Evolutionary conservation across 2,888 invertebrate genomes (phyloP), one percentile per base, ranked within the genome.

Genomic region (Hirtodrosophila confusa): DNA sequence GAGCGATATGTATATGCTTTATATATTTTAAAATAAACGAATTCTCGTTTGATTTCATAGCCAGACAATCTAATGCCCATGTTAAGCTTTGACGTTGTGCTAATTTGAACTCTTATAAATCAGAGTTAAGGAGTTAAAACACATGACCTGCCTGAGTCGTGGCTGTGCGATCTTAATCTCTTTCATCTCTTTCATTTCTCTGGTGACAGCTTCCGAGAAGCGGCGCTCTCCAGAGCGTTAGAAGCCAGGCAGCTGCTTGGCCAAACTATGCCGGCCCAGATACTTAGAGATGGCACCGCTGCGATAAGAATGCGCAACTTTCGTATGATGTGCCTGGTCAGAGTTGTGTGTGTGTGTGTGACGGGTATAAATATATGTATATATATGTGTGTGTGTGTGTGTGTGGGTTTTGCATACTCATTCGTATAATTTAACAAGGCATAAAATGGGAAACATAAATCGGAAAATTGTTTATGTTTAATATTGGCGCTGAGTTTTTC

Each of bases 131-230:
- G 54, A 69, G 43, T 55, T 53, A 41, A 39, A 23, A 29, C 27
- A 44, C 40, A 49, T 41, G 39, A 55, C 33, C 48, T 49, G 49
- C 5, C 33, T 7, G 45, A 56, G 45, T 57, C 65, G 51, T 54
- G 61, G 57, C 41, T 56, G 41, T 39, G 27, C 9, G 69, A 73
- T 73, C 39, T 4, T 70, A 69, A 80, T 82, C 69, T 54, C 29
- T 10, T 12, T 41, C 31, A 17, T 17, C 17, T 17, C 17, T 17
- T 17, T 27, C 31, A 55, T 43, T 17, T 29, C n/a, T 31, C 23
- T 44, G 49, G 12, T 67, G 72, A 65, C 77, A 71, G 69, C 54
- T 84, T 75, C 78, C 61, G 33, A 78, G 78, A 84, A 79, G 69
- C 37, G 51, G 31, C 44, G 45, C 37, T 51, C n/a, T 56, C n/a